Conservation (phyloP, 2,113 vertebrate species). For the Syngnathus typhle region DNA sequence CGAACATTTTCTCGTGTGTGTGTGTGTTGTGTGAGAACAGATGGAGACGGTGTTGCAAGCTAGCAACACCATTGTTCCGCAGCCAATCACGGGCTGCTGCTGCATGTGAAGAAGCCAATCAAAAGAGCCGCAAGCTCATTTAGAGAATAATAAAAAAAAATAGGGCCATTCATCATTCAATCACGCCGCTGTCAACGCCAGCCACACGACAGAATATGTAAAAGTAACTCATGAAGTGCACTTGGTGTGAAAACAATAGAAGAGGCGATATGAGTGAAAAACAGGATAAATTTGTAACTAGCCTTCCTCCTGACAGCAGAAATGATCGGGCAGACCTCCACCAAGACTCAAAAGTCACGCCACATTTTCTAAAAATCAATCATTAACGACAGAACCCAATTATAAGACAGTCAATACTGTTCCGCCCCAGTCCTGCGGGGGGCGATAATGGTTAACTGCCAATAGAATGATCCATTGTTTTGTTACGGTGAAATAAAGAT, state of each 20-base stretch:
- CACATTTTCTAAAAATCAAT: background rate
- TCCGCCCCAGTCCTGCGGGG: constrained; percentile 1
- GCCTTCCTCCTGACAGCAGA: background rate
- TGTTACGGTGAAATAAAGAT: no score
- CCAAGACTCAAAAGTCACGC: background rate
- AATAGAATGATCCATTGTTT: constrained; percentile 28
- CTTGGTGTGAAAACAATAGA: constrained; percentile 61
- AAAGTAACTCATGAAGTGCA: constrained; percentile 70
- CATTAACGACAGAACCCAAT: background rate
- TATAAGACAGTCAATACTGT: background rate
- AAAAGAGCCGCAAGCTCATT: constrained; percentile 85
- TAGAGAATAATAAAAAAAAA: constrained; percentile 85
- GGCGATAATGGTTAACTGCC: background rate
- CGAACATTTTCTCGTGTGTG: constrained; percentile 20
- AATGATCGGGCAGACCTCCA: background rate
- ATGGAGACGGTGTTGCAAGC: constrained; percentile 81
- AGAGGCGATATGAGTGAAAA: constrained; percentile 25
- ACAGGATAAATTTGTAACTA: background rate
- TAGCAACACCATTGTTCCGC: constrained; percentile 50
- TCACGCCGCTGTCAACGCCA: constrained; percentile 96
- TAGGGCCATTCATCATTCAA: constrained; percentile 99
- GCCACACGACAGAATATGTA: constrained; percentile 22
- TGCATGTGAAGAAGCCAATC: constrained; percentile 79
- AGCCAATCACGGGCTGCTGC: constrained; percentile 68
- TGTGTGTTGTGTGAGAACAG: constrained; percentile 77